These are phyloP conservation scores for Harpagifer antarcticus DNA, from an alignment of 2,797 vertebrate species.

Conservation along the genomic window DNA sequence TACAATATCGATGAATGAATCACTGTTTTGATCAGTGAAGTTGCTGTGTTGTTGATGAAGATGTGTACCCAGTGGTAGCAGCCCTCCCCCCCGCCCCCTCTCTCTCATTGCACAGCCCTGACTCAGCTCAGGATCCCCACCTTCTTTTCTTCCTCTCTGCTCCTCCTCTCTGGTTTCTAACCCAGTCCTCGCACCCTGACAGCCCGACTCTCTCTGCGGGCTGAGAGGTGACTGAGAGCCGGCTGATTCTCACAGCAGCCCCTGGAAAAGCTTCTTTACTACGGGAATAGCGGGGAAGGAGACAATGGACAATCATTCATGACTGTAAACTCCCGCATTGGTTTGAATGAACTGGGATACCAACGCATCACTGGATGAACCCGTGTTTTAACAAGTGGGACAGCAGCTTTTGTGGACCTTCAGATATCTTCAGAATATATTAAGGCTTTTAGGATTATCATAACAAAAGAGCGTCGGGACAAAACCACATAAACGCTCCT, in stretches of 20 bases:
- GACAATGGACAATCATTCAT: constrained; percentile 44
- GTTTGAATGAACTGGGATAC: constrained; percentile 51
- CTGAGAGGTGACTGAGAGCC: constrained; percentile 58
- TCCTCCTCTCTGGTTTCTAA: constrained; percentile 9
- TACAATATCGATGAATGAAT: not conserved
- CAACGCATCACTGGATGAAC: constrained; percentile 24
- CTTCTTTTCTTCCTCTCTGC: constrained; percentile 13
- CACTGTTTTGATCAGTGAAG: not conserved
- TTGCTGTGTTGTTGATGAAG: not conserved
- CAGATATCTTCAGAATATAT: constrained; percentile 44
- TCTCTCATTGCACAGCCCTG: constrained; percentile 9
- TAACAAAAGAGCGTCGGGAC: constrained; percentile 69
- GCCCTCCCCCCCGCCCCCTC: not conserved
- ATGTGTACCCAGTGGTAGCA: not conserved
- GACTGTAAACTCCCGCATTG: constrained; percentile 36
- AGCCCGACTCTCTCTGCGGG: constrained; percentile 32
- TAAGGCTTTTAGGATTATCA: constrained; percentile 59
- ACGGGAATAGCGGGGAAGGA: constrained; percentile 9
- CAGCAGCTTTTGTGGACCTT: constrained; percentile 27
- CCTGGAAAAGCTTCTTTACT: constrained; percentile 8
- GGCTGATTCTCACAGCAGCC: constrained; percentile 57
- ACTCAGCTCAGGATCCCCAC: constrained; percentile 50
- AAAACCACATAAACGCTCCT: constrained; percentile 47
- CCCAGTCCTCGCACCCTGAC: constrained; percentile 19
- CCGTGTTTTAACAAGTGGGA: constrained; percentile 20